phyloP scores from a whole-genome alignment of 2,113 vertebrate genomes.

The Motacilla alba region DNA sequence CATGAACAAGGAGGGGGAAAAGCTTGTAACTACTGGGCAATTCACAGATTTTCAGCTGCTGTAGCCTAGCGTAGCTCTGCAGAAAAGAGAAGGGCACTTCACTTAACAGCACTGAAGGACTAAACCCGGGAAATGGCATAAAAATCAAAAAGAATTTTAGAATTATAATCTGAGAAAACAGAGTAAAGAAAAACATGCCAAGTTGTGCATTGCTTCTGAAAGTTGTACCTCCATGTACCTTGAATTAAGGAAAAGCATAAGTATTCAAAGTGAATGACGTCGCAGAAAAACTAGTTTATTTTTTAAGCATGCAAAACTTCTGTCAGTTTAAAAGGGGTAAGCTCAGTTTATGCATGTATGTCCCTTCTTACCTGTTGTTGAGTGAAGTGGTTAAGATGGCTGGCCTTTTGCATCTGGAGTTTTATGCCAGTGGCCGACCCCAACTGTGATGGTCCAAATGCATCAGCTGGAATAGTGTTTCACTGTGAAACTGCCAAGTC shows the following conservation, averaged over 20 bases:
- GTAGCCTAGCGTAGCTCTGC: not conserved
- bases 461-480: not conserved
- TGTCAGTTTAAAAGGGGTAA: not conserved
- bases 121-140: not conserved
- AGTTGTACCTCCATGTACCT: no score
- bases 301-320: not conserved
- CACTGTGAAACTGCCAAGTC: not conserved
- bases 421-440: not conserved
- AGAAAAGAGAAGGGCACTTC: not conserved
- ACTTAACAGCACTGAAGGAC: not conserved
- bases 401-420: not conserved
- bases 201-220: not conserved
- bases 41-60: not conserved
- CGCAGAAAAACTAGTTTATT: not conserved
- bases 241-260: not conserved
- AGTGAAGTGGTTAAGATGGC: not conserved
- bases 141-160: not conserved
- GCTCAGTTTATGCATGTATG: not conserved
- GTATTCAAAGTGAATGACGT: not conserved
- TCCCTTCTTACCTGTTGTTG: not conserved
- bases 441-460: not conserved
- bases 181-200: not conserved
- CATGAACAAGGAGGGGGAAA: accelerated
- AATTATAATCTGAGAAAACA: not conserved
- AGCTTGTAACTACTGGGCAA: not conserved